Evolutionary conservation across 2,113 vertebrate species (phyloP), one percentile per base, ranked within the genome.

Genomic region (Antechinus stuartii): DNA sequence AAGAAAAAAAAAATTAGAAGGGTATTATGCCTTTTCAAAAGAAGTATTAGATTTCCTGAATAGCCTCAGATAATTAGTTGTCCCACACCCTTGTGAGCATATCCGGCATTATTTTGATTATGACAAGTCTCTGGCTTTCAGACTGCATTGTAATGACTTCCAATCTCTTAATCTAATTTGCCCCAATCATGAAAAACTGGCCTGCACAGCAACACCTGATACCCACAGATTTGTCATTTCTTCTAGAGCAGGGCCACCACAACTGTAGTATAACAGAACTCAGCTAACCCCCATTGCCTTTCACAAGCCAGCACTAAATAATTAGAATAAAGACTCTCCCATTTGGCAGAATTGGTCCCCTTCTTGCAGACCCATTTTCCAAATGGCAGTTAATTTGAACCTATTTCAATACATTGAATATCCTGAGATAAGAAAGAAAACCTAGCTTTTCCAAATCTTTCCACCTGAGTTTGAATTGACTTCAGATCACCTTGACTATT

Each of bases 311-410:
- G 95, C 97, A 96, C 94, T 90, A 76, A 92, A 94, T 1, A 4
- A 84, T 91, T 16, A 0, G 19, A 89, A 96, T 95, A 97, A 93
- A 98, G 91, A 97, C 54, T 96, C 94, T 93, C 68, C n/a, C 46
- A 35, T 4, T 93, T 96, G 89, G 19, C 54, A 52, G 53, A 54
- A 56, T 53, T 54, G 89, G 7, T 95, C 30, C 16, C n/a, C 68
- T 97, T 68, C 30, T 90, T 76, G 89, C 16, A 97, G 96, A 96
- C 61, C 30, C 56, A 26, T 76, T 98, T 94, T 98, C 96, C 91
- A 96, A 97, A 91, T 93, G 91, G 89, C 95, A 97, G 76, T 96
- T 92, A 93, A 96, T 97, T 50, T 92, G 91, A 98, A 97, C 90
- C 50, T 25, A n/a, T 97, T 96, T 97, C 76, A 94, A 96, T 42